Base-by-base conservation (phyloP, 2,797 vertebrate species). In the Platalea minor region DNA sequence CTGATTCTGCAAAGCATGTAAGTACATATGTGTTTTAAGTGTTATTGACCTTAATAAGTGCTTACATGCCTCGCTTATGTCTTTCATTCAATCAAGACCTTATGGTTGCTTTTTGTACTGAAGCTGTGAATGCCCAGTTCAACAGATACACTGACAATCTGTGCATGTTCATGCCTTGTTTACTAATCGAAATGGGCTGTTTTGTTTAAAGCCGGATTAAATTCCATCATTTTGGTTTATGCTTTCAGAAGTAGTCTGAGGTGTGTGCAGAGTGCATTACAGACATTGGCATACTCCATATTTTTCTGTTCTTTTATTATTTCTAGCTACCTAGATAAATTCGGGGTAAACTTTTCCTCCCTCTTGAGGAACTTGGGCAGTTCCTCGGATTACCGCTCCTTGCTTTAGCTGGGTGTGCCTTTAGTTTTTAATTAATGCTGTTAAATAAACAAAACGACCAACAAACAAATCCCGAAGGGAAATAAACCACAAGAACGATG, bases 391-490 rank as follows among this genome's bases (percentile, higher is more conserved):
- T 86, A 78, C 70, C 2, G 54, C 4, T 65, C 83, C 89, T 93
- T 39, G 70, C 88, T 88, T 94, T 89, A 85, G 86, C 75, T 92
- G 96, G 95, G 95, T 91, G 79, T 96, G 93, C 25, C 96, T 95
- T 85, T 89, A 91, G 91, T 85, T 97, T 96, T 85, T 97, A 97
- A 97, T 96, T 91, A 97, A 97, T 0, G 1, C 88, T 96, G 83
- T 83, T 94, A 97, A 97, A 94, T 95, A 97, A 98, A 93, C 86
- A 97, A 96, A 96, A 85, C 81, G 93, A 92, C 77, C 92, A 96
- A 92, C 91, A 96, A 97, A 93, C 88, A 97, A 95, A 97, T 95
- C 94, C 94, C 25, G 21, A 92, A 96, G 92, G 72, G 91, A 94
- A 85, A 91, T 46, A 96, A 97, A 97, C 97, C 89, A 88, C 89